Conservation (phyloP, 2,797 vertebrate species). For the Spheniscus humboldti region DNA sequence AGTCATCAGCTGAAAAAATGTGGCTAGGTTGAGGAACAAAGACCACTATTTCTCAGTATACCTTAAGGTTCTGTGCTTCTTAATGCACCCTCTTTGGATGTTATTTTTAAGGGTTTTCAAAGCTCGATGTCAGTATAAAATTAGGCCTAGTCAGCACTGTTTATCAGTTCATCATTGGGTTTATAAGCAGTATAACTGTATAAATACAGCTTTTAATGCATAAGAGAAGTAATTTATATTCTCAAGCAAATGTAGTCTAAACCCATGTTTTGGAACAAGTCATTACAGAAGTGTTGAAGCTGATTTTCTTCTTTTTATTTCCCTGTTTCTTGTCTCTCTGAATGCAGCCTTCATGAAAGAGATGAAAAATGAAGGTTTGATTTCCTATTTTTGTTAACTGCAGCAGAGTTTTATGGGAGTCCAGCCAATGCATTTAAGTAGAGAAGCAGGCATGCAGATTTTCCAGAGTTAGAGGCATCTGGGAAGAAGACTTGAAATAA, state of each 20-base stretch:
- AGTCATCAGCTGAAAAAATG: background rate
- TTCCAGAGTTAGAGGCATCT: background rate
- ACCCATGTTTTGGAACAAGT: background rate
- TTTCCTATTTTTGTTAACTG: background rate
- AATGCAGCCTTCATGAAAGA: background rate
- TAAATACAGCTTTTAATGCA: background rate
- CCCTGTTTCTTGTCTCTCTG: background rate
- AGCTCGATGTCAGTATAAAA: background rate
- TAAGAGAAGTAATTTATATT: background rate
- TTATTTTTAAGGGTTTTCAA: background rate
- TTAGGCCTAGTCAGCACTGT: background rate
- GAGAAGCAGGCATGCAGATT: background rate
- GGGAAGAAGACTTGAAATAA: background rate
- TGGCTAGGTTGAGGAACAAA: background rate
- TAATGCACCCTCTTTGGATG: background rate
- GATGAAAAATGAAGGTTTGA: background rate
- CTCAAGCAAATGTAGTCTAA: background rate
- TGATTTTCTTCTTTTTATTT: background rate
- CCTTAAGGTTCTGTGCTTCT: background rate
- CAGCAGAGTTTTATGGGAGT: background rate
- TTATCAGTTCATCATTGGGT: background rate
- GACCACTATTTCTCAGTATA: background rate
- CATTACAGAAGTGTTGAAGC: background rate
- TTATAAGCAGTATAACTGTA: background rate
- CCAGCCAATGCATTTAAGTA: background rate